Evolutionary conservation across 2,888 invertebrate genomes (phyloP).

Genomic region (Idaea dimidiata): DNA sequence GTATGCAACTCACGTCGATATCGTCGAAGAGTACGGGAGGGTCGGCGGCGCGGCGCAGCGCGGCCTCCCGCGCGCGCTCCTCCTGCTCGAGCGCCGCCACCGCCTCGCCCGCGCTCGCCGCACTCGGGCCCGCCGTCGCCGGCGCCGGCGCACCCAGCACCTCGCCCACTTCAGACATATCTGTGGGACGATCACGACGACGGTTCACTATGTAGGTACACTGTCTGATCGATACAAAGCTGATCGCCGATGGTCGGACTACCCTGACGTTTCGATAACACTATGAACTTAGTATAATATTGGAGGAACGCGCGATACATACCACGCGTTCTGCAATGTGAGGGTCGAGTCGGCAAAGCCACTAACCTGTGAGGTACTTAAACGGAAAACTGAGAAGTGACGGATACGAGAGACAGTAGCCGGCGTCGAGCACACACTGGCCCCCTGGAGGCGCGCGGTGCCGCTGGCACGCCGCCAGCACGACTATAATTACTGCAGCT

Average conservation of each 20-base stretch:
- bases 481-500: constrained; percentile 12
- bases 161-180: constrained; percentile 64
- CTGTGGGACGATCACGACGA: constrained; percentile 29
- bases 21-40: constrained; percentile 90
- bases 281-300: no score
- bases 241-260: neutral
- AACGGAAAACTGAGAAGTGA: no score
- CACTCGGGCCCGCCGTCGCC: constrained; percentile 37
- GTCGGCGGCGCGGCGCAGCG: constrained; percentile 85
- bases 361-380: no score
- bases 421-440: constrained; percentile 1
- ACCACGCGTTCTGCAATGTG: no score
- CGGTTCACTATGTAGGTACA: neutral
- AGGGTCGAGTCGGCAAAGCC: no score
- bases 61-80: constrained; percentile 84
- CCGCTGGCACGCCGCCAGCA: constrained; percentile 14
- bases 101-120: constrained; percentile 65
- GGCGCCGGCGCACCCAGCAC: no score
- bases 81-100: constrained; percentile 73
- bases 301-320: no score
- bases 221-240: neutral
- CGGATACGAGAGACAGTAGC: neutral
- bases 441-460: constrained; percentile 5
- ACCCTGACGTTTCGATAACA: no score
- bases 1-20: constrained; percentile 83